Evolutionary conservation across 2,888 invertebrate species (phyloP).

Genomic region (Ganaspis brasiliensis): DNA sequence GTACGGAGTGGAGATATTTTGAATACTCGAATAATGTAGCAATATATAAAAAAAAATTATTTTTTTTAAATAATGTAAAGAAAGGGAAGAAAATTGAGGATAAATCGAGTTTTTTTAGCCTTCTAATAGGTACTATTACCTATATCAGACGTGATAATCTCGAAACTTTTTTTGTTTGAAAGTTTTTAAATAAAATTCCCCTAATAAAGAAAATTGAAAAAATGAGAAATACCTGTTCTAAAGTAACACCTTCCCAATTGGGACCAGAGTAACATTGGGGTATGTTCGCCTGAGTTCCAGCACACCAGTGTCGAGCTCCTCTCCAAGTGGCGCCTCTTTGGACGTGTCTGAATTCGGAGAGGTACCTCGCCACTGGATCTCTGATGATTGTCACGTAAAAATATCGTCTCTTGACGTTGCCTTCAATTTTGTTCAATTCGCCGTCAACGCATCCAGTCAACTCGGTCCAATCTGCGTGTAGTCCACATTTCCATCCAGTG

Average conservation of each 20-base stretch:
- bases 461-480: constrained; percentile 99
- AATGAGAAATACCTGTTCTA: constrained; percentile 82
- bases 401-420: constrained; percentile 91
- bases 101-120: no score
- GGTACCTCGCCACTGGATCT: constrained; percentile 95
- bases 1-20: no score
- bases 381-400: constrained; percentile 98
- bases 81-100: no score
- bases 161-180: no score
- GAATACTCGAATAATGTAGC: no score
- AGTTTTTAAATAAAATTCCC: no score
- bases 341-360: constrained; percentile 98
- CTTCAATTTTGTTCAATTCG: constrained; percentile 95
- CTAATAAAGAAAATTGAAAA: constrained; percentile 50
- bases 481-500: constrained; percentile 98
- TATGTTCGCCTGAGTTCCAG: constrained; percentile 88
- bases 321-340: constrained; percentile 98
- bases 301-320: constrained; percentile 85
- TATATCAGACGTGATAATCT: no score
- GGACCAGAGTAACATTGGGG: constrained; percentile 90
- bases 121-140: no score
- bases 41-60: no score
- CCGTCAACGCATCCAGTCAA: constrained; percentile 95
- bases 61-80: no score
- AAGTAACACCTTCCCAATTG: constrained; percentile 93